Conservation (phyloP, 2,888 invertebrate genomes). For the Synanthedon myopaeformis region DNA sequence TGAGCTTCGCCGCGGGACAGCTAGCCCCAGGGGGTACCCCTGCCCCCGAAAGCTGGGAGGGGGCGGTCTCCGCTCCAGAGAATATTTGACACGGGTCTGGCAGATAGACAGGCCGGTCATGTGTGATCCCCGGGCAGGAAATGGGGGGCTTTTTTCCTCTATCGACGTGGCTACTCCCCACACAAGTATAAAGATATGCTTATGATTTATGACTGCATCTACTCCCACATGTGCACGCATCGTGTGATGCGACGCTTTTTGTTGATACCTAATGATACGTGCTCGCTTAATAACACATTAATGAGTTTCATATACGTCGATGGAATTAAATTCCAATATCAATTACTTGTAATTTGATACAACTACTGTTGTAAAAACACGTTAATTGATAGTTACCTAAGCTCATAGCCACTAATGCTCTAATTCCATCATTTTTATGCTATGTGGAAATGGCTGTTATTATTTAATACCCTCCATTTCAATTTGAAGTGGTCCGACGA, state of each 20-base stretch:
- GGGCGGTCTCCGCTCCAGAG: slow-evolving; percentile 68
- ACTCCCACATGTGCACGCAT: slow-evolving; percentile 61
- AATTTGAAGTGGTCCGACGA: slow-evolving; percentile 44
- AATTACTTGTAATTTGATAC: slow-evolving; percentile 23
- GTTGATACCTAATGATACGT: slow-evolving; percentile 41
- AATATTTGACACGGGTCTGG: slow-evolving; percentile 72
- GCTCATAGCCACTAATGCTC: background rate
- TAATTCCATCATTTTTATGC: background rate
- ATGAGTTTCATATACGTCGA: slow-evolving; percentile 34
- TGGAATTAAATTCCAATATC: slow-evolving; percentile 25
- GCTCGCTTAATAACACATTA: slow-evolving; percentile 31
- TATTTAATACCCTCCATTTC: slow-evolving; percentile 35
- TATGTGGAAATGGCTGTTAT: slow-evolving; percentile 27
- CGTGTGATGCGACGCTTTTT: slow-evolving; percentile 47
- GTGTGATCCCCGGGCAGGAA: slow-evolving; percentile 69
- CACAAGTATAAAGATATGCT: slow-evolving; percentile 53
- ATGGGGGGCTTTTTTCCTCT: slow-evolving; percentile 62
- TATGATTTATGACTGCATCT: slow-evolving; percentile 61
- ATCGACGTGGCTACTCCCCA: slow-evolving; percentile 55
- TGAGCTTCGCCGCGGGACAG: slow-evolving; percentile 69
- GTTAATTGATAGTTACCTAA: background rate
- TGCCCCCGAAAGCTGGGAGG: slow-evolving; percentile 39
- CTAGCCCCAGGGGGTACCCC: slow-evolving; percentile 59
- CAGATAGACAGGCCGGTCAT: slow-evolving; percentile 71
- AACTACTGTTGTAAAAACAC: background rate